Evolutionary conservation across 2,797 vertebrate genomes (phyloP).

Genomic region (Xenentodon cancila): DNA sequence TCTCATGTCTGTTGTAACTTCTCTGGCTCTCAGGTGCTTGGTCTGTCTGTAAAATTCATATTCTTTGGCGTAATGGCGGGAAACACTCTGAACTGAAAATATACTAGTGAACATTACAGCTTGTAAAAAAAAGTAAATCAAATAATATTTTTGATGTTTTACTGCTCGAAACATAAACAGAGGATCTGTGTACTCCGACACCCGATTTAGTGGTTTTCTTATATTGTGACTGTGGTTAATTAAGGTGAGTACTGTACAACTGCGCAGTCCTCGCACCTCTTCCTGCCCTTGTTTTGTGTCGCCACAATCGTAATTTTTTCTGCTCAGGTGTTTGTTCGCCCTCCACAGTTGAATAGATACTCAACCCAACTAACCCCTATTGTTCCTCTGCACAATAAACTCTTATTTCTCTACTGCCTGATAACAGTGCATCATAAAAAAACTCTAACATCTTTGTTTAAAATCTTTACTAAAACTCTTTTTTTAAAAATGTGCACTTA

Average conservation of each 20-base stretch:
- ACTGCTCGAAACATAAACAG: no score
- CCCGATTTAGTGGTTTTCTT: background rate
- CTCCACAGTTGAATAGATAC: constrained; percentile 30
- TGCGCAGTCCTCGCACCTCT: no score
- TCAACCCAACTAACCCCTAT: constrained; percentile 19
- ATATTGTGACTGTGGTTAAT: background rate
- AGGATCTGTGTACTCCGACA: background rate
- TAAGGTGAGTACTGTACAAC: no score
- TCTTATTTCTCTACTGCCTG: constrained; percentile 4
- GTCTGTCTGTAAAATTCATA: background rate
- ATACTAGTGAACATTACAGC: background rate
- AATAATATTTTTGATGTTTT: no score
- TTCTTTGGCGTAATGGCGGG: constrained; percentile 4
- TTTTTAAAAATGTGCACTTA: no score
- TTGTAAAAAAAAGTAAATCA: background rate
- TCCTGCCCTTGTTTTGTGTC: no score
- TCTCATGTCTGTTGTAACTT: constrained; percentile 11
- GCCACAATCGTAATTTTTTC: no score
- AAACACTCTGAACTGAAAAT: background rate
- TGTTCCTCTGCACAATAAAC: constrained; percentile 35
- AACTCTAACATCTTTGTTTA: no score
- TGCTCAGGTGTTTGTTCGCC: no score
- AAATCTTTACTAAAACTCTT: no score
- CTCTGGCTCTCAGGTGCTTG: background rate
- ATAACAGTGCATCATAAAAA: constrained; percentile 16